Evolutionary conservation across 2,113 vertebrate genomes (phyloP), one percentile per base, ranked within the genome.

Genomic region (Thamnaconus septentrionalis): DNA sequence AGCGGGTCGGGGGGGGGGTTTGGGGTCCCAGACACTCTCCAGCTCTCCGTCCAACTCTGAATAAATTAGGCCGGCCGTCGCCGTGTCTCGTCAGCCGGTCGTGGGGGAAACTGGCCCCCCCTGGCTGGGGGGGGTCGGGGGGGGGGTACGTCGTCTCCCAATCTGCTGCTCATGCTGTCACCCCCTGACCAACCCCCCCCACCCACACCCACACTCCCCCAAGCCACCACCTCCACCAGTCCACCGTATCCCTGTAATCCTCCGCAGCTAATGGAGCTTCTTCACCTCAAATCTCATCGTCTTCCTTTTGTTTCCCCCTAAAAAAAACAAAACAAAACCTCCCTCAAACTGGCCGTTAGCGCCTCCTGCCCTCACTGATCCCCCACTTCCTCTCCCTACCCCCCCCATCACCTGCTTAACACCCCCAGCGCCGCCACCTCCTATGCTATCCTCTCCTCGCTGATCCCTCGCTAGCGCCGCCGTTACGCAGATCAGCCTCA

Each of bases 1-100:
- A 31, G 18, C 1, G 18, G 18, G 18, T 31, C 1, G 18, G 18
- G 18, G 18, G 86, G 77, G 18, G 18, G 18, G 18, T n/a, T n/a
- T n/a, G 83, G 80, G 78, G 69, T 88, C 78, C 87, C 86, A 86
- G 85, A 83, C 82, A 64, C 80, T 63, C 80, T 74, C 77, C 72
- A 40, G 64, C 82, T 64, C 71, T 74, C 82, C 76, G 74, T 73
- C 79, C 78, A 79, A 84, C 80, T 76, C 80, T 87, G 89, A 81
- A 91, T 90, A 91, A 79, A 91, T 92, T 87, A 84, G 78, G 73
- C 81, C 62, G 78, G 79, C 64, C 64, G 69, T 31, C 18, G 18
- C 18, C 18, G 18, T 31, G 18, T 31, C 18, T 31, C 18, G 18
- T 31, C 18, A 31, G 18, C 18, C 18, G 18, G 18, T 31, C 18